Conservation (phyloP, 2,113 vertebrate species). For the Leucopternis melanops region DNA sequence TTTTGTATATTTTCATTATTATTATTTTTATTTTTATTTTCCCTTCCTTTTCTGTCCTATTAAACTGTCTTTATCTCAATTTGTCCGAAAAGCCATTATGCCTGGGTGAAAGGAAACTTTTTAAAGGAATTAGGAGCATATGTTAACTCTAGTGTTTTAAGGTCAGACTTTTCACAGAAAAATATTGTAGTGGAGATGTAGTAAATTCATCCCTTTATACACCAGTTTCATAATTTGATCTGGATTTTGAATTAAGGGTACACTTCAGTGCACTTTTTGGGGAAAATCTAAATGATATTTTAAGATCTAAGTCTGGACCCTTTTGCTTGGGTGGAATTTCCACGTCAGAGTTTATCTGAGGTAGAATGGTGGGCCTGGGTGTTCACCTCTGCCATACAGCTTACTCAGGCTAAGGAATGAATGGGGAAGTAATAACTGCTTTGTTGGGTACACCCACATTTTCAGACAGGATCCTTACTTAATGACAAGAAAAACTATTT, state of each 20-base stretch:
- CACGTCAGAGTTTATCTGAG: background rate
- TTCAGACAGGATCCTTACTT: background rate
- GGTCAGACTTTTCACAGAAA: background rate
- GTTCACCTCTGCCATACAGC: background rate
- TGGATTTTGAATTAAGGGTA: background rate
- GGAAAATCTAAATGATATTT: background rate
- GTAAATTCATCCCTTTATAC: background rate
- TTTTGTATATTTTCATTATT: no score
- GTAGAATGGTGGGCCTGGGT: background rate
- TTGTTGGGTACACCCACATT: background rate
- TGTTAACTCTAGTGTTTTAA: background rate
- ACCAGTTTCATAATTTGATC: background rate
- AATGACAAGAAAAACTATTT: background rate
- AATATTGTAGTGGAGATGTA: background rate
- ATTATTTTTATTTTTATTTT: no score
- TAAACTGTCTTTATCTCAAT: no score
- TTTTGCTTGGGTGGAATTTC: background rate
- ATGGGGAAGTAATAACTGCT: background rate
- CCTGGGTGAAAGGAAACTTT: background rate
- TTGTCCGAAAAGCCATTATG: background rate
- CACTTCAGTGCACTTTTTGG: background rate
- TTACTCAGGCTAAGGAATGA: background rate
- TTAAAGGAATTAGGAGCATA: background rate
- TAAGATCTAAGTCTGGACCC: background rate
- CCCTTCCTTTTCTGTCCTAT: no score